A percentile compares a stretch with the other conserved stretches of the same genome.
Conservation (phyloP, 2,113 vertebrate genomes). For the Pogona vitticeps region DNA sequence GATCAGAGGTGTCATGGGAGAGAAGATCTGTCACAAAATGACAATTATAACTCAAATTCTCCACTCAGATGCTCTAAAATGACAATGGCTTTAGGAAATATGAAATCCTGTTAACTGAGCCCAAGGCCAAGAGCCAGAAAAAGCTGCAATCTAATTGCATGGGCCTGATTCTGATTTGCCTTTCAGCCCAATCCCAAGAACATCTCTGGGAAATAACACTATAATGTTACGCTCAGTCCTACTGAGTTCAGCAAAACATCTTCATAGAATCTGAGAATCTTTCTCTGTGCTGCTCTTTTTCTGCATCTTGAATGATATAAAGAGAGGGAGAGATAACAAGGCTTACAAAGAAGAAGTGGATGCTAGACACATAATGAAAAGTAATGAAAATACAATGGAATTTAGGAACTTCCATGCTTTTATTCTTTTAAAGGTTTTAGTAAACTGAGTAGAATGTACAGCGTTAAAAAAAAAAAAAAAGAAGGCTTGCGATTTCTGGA, state of each 20-base stretch:
- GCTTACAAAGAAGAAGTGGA: neutral
- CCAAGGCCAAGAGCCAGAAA: neutral
- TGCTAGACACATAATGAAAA: constrained; percentile 31
- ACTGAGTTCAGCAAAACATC: neutral
- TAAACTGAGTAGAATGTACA: neutral
- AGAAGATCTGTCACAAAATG: constrained; percentile 1
- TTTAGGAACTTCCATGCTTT: constrained; percentile 20
- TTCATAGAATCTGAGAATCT: neutral
- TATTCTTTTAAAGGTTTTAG: constrained; percentile 34
- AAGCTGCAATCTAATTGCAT: constrained; percentile 11
- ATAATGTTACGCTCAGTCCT: too few species aligned
- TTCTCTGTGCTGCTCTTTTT: neutral
- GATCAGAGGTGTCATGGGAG: neutral
- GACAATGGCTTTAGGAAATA: neutral
- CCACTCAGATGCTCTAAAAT: neutral
- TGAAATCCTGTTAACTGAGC: neutral
- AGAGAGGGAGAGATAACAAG: constrained; percentile 6
- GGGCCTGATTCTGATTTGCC: neutral
- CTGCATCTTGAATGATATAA: constrained; percentile 34
- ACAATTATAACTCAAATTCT: constrained; percentile 17
- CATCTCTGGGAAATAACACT: neutral
- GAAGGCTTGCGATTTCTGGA: constrained; percentile 36
- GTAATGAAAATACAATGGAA: accelerated
- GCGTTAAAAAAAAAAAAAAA: constrained; percentile 13
- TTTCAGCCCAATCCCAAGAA: neutral